Evolutionary conservation across 1,140 invertebrate genomes (phyloP).

Genomic region (Drosophila subpulchrella): DNA sequence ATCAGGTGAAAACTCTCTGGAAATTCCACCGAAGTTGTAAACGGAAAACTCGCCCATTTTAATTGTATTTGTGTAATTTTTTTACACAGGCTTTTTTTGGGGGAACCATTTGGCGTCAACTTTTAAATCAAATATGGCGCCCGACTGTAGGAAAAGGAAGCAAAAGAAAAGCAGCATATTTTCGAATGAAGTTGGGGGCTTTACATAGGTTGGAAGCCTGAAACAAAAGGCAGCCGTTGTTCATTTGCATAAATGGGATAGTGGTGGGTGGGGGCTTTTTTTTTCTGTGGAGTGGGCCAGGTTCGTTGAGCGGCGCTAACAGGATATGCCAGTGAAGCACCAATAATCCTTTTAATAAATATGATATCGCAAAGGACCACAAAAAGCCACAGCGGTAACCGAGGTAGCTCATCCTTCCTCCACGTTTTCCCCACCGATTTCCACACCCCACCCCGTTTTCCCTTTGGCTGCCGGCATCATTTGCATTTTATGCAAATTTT

Average conservation of each 20-base stretch:
- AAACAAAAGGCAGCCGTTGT: constrained; percentile 73
- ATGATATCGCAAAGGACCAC: constrained; percentile 83
- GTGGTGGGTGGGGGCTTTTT: neutral
- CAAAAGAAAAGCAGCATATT: constrained; percentile 64
- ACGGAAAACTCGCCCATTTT: constrained; percentile 41
- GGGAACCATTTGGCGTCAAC: constrained; percentile 68
- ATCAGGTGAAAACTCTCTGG: constrained; percentile 21
- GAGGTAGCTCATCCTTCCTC: constrained; percentile 43
- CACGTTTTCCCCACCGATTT: constrained; percentile 1
- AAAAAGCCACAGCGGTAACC: constrained; percentile 73
- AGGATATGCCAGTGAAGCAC: constrained; percentile 83
- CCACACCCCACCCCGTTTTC: neutral
- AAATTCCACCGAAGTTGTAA: constrained; percentile 52
- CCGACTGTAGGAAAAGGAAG: constrained; percentile 11
- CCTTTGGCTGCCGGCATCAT: constrained; percentile 61
- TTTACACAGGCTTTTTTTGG: constrained; percentile 50
- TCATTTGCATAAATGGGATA: constrained; percentile 70
- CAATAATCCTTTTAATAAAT: constrained; percentile 85
- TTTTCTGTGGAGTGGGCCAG: neutral
- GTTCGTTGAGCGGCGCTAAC: constrained; percentile 66
- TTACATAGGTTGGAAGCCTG: constrained; percentile 17
- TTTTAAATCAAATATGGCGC: constrained; percentile 82
- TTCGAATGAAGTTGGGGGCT: constrained; percentile 20
- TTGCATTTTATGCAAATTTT: constrained; percentile 84
- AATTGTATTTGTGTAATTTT: constrained; percentile 77